Conservation (phyloP, 2,888 invertebrate species). For the Acronicta aceris region DNA sequence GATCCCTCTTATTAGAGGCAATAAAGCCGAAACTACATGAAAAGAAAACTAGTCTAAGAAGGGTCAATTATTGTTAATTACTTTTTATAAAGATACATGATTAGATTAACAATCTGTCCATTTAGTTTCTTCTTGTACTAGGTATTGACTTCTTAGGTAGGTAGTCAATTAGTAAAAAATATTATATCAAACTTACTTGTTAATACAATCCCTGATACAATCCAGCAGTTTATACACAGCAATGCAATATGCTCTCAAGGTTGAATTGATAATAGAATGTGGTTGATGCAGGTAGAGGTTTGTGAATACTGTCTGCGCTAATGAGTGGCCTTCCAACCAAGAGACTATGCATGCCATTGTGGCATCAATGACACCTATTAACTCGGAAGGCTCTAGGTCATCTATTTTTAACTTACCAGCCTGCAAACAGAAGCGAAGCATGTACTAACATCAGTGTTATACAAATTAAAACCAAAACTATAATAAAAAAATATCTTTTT, state of each 20-base stretch:
- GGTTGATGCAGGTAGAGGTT: constrained; percentile 98
- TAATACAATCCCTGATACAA: constrained; percentile 96
- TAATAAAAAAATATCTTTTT: no score
- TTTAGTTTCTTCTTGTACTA: no score
- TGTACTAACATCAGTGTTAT: no score
- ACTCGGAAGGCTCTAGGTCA: constrained; percentile 93
- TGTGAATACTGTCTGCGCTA: constrained; percentile 99
- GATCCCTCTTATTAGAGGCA: no score
- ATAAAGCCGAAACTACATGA: no score
- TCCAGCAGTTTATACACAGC: constrained; percentile 96
- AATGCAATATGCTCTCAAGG: constrained; percentile 95
- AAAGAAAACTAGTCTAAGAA: no score
- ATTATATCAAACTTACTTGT: constrained; percentile 90
- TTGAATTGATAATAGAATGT: constrained; percentile 94
- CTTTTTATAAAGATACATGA: no score
- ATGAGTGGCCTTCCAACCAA: constrained; percentile 98
- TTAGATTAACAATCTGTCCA: no score
- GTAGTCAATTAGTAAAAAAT: no score
- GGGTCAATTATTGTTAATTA: no score
- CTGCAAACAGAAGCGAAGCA: constrained; percentile 71
- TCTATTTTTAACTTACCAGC: constrained; percentile 94
- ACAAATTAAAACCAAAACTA: no score
- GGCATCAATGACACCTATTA: constrained; percentile 98
- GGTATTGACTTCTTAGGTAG: no score
- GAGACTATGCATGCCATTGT: constrained; percentile 98